Conservation (phyloP, 1,140 invertebrate species). For the Drosophila ananassae region DNA sequence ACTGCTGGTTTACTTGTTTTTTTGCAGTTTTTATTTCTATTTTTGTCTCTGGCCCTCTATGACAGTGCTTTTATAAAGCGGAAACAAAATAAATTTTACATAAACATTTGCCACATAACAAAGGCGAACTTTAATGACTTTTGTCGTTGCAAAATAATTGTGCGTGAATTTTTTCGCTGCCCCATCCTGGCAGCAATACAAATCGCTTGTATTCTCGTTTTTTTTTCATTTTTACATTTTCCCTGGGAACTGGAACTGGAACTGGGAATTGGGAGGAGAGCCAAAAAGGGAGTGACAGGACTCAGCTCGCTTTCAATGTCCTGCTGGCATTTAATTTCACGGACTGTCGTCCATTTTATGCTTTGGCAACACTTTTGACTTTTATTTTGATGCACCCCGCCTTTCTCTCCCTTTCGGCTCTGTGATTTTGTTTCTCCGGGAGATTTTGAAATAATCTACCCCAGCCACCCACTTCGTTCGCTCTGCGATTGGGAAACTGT, state of each 20-base stretch:
- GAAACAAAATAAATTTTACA: conserved; percentile 74
- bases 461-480: background rate
- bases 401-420: background rate
- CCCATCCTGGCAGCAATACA: conserved; percentile 22
- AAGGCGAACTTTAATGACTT: conserved; percentile 75
- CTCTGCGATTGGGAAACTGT: conserved; percentile 32
- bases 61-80: conserved; percentile 46
- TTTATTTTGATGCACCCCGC: conserved; percentile 56
- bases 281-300: conserved; percentile 21
- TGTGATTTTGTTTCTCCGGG: background rate
- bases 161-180: conserved; percentile 69
- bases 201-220: conserved; percentile 12
- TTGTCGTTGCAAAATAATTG: conserved; percentile 81
- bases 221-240: background rate
- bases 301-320: conserved; percentile 67
- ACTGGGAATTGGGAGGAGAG: background rate
- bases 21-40: conserved; percentile 2
- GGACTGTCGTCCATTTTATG: conserved; percentile 81
- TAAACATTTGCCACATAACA: conserved; percentile 71
- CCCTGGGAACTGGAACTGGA: background rate
- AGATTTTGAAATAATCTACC: background rate
- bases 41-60: conserved; percentile 6
- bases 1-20: conserved; percentile 31
- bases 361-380: conserved; percentile 80
- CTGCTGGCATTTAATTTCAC: conserved; percentile 82